Base-by-base conservation (phyloP, 2,113 vertebrate species). In the Aldabrachelys gigantea region DNA sequence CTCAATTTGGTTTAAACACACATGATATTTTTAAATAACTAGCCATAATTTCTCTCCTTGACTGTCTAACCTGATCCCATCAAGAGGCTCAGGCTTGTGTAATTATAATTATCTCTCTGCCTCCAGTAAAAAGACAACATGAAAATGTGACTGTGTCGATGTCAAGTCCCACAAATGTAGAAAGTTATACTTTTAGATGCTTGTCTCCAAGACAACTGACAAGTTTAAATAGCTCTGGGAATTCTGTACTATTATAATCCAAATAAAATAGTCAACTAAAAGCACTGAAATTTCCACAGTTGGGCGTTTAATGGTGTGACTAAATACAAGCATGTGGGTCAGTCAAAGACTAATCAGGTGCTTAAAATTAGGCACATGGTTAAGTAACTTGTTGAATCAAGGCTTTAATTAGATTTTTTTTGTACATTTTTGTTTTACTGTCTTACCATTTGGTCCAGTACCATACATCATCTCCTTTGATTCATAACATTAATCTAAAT, bases 1-100 rank as follows among this genome's bases (percentile, higher is more conserved):
- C 50, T 96, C 88, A 91, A 95, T 97, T 96, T 96, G 19, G 41
- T 95, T 98, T 97, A 96, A 98, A 89, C 49, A 95, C 78, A 96
- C 14, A 91, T 81, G 10, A 10, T 79, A 22, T 82, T 89, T 96
- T 94, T 88, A 87, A 29, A 56, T 82, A 96, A 86, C 11, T 89
- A 93, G 27, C 44, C 59, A 92, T 95, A 93, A 95, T 94, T 97
- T 96, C 80, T 98, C 89, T 97, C 57, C 95, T 95, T 96, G 91
- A 96, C 85, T 95, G 79, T 56, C 57, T 94, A 97, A 94, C 80
- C 84, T 96, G 90, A 97, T 69, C 82, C 24, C 59, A 94, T 95
- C 44, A 79, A 96, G 54, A 65, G 13, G 81, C 13, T 75, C 10
- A 81, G 53, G 31, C 85, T 81, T 72, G 19, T 85, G 44, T 88